These are phyloP conservation scores for Drosophila repletoides DNA, from an alignment of 1,140 invertebrate genomes.

Conservation along the genomic window DNA sequence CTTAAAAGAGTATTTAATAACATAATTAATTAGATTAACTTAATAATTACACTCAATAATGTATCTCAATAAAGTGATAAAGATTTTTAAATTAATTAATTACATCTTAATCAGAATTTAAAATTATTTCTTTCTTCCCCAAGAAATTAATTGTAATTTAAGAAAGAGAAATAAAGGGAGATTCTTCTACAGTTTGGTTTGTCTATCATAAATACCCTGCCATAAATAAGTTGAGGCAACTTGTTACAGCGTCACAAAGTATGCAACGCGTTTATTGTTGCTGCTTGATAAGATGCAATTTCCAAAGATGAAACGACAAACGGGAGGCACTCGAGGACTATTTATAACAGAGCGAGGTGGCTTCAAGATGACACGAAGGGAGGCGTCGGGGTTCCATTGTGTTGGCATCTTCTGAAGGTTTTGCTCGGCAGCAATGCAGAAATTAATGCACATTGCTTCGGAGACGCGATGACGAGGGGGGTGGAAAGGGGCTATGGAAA, in stretches of 20 bases:
- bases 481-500: conserved; percentile 13
- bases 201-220: too few relatives aligned
- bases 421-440: conserved; percentile 41
- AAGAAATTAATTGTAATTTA: too few relatives aligned
- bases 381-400: conserved; percentile 36
- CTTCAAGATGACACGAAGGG: conserved; percentile 55
- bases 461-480: conserved; percentile 6
- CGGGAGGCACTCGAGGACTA: conserved; percentile 36
- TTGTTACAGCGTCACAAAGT: conserved; percentile 27
- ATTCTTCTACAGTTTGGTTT: too few relatives aligned
- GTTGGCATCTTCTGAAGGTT: conserved; percentile 31
- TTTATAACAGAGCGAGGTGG: conserved; percentile 61
- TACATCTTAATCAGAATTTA: too few relatives aligned
- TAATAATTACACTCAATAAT: too few relatives aligned
- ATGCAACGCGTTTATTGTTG: conserved; percentile 35
- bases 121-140: too few relatives aligned
- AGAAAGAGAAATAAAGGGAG: too few relatives aligned
- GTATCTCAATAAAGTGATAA: too few relatives aligned
- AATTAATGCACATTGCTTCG: conserved; percentile 64
- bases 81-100: too few relatives aligned
- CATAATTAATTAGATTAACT: too few relatives aligned
- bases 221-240: background rate
- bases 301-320: conserved; percentile 48
- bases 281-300: conserved; percentile 57
- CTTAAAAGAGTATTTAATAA: too few relatives aligned